Conservation (phyloP, 2,797 vertebrate genomes). For the Pipistrellus kuhlii region DNA sequence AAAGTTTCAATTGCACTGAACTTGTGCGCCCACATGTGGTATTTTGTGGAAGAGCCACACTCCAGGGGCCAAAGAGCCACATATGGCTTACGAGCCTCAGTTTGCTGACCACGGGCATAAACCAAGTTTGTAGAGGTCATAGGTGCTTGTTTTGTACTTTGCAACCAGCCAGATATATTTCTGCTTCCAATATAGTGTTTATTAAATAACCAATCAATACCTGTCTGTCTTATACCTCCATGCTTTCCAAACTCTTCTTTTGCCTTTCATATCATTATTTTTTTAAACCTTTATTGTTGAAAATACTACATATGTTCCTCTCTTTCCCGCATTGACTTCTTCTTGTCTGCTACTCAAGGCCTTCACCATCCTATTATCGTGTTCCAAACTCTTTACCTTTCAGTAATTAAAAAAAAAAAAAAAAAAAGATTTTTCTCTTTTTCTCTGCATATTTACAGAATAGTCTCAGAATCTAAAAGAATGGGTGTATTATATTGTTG, state of each 20-base stretch:
- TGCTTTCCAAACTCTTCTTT: conserved; percentile 10
- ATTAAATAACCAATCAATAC: background rate
- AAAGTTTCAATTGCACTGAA: too few relatives aligned
- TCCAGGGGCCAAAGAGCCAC: too few relatives aligned
- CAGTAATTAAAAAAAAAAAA: background rate
- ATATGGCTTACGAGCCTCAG: too few relatives aligned
- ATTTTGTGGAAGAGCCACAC: too few relatives aligned
- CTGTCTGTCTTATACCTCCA: background rate
- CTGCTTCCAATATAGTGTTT: background rate
- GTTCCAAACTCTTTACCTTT: conserved; percentile 38
- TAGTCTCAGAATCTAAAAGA: background rate
- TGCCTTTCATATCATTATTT: too few relatives aligned
- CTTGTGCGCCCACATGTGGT: too few relatives aligned
- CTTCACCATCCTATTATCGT: too few relatives aligned
- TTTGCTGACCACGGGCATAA: background rate
- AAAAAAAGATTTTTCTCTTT: background rate
- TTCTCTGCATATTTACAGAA: conserved; percentile 32
- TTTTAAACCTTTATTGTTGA: too few relatives aligned
- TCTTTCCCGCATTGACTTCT: too few relatives aligned
- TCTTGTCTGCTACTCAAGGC: too few relatives aligned
- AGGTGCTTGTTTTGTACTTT: background rate
- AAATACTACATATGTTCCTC: too few relatives aligned
- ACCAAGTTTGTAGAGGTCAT: background rate
- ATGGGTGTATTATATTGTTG: background rate
- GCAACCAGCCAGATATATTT: background rate